Evolutionary conservation across 2,888 invertebrate species (phyloP), one percentile per base, ranked within the genome.

Genomic region (Amphimallon solstitiale): DNA sequence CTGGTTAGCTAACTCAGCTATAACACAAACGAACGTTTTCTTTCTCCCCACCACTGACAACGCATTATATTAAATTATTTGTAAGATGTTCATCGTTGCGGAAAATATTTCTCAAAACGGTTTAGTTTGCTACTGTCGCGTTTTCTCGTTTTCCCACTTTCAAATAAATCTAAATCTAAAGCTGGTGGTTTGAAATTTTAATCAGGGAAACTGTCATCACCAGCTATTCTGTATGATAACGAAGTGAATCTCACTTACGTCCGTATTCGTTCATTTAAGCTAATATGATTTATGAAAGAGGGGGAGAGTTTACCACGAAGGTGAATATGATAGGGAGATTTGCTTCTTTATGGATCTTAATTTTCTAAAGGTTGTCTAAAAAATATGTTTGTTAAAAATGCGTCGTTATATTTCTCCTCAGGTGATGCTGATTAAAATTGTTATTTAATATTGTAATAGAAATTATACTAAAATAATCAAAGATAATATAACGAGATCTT

Each of bases 161-260:
- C 19, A 61, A 66, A 70, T 65, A 64, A 67, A 63, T 68, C 65
- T 59, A 63, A 60, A 54, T 68, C 67, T 66, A 59, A 54, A 69
- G 40, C 40, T 45, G 61, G 63, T 62, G 67, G 54, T 62, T 61
- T 60, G 68, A 70, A 71, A 70, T 71, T 71, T 70, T 71, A 71
- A 71, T 71, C 71, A 71, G 67, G 68, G 63, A 66, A 70, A 71
- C 71, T 71, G 71, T 70, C 71, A 71, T 68, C 70, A 56, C 66
- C 65, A 61, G 63, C 64, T 65, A 67, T 67, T 71, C 61, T 67
- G 66, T 69, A 66, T 71, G 68, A 71, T 70, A 71, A 70, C 71
- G 71, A 64, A 70, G 70, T 67, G 68, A 66, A 54, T 63, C 59
- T 63, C 66, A 66, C 65, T 66, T 60, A 66, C 64, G 66, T 65